These are phyloP conservation scores for Coptodon rendalli DNA, from an alignment of 2,113 vertebrate species.

Conservation along the genomic window DNA sequence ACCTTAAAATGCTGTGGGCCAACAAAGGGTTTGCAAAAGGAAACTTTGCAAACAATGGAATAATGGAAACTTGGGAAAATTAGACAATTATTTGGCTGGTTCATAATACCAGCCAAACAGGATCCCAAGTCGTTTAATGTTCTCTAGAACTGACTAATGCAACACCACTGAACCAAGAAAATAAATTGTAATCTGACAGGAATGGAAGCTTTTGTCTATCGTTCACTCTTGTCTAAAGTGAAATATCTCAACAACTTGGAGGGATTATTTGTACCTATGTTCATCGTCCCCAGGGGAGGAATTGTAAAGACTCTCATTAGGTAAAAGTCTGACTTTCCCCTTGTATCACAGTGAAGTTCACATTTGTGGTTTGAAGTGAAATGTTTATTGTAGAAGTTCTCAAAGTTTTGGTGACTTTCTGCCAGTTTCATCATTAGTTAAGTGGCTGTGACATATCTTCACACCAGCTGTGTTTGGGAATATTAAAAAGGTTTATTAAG, in stretches of 20 bases:
- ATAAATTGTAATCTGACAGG: background rate
- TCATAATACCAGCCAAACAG: background rate
- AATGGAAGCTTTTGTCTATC: background rate
- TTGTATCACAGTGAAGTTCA: background rate
- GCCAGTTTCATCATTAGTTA: background rate
- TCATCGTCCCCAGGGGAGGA: background rate
- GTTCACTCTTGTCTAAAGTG: background rate
- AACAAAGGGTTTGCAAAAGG: background rate
- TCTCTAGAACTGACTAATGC: background rate
- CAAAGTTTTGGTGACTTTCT: background rate
- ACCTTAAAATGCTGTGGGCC: background rate
- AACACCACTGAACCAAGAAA: background rate
- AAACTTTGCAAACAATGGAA: background rate
- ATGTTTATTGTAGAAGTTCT: background rate
- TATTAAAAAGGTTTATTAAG: background rate
- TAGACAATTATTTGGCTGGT: background rate
- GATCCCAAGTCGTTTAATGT: background rate
- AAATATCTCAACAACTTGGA: background rate
- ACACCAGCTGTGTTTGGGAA: background rate
- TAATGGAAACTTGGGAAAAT: background rate
- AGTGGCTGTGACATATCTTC: background rate
- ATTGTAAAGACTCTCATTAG: background rate
- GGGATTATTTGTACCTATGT: background rate
- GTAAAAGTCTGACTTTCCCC: background rate
- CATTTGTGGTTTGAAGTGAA: background rate